Evolutionary conservation across 2,113 vertebrate species (phyloP), one percentile per base, ranked within the genome.

Genomic region (Rattus rattus): DNA sequence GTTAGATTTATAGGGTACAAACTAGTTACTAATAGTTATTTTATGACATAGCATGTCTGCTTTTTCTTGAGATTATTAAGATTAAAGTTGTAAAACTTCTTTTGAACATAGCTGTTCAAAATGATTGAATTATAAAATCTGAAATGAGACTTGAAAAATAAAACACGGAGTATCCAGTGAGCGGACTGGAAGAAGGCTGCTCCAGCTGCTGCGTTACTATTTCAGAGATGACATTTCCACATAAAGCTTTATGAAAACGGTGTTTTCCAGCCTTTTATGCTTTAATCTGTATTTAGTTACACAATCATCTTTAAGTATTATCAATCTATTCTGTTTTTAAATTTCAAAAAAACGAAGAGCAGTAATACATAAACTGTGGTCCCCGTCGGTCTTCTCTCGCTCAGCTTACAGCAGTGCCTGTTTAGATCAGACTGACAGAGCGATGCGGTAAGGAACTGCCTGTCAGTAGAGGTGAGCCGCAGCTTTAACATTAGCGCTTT

Each of bases 1-100:
- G 98, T 99, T 99, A 98, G 98, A 99, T 99, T 99, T 99, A 99
- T 98, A 98, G 98, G 98, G 99, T 98, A 99, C 98, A 99, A 99
- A 99, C 99, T 99, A 99, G 99, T 99, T 98, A 98, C 99, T 99
- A 99, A 99, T 99, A 99, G 99, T 98, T 99, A 99, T 99, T 99
- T 99, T 99, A 99, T 98, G 98, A 99, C 98, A 99, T 97, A 98
- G 98, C 94, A 43, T 99, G 98, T 98, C 98, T 98, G 98, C 95
- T 98, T 98, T 98, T 98, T 98, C 87, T 96, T 94, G 97, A 98
- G 97, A 98, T 98, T 98, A 98, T 98, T 98, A 98, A 99, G 98
- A 99, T 98, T 98, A 98, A 99, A 99, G 98, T 98, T 98, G 98
- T 97, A 98, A 99, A 99, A 99, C 98, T 98, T 98, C 97, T 98